Percentiles rank a stretch among this genome's conserved stretches.
Conservation (phyloP, 30 jellyfish, hydroid and myxozoan species). For the Aurelia sp. region DNA sequence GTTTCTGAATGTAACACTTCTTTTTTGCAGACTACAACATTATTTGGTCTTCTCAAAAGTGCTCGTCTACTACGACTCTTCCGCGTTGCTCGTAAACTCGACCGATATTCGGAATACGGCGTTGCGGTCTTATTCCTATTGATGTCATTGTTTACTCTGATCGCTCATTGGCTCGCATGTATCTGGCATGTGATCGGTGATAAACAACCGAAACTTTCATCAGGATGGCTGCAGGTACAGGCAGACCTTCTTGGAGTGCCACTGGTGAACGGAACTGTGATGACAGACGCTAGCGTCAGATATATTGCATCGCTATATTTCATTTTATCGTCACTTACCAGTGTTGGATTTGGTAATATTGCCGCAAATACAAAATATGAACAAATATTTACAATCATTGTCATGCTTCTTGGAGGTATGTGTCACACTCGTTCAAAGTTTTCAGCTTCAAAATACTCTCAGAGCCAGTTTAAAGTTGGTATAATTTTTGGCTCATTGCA, state of each 20-base stretch:
- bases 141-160: constrained; percentile 81
- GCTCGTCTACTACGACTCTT: constrained; percentile 94
- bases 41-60: constrained; percentile 83
- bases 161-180: constrained; percentile 97
- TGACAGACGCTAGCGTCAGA: constrained; percentile 21
- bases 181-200: constrained; percentile 88
- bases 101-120: constrained; percentile 94
- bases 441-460: too few relatives aligned
- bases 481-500: too few relatives aligned
- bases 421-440: too few relatives aligned
- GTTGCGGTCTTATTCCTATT: constrained; percentile 85
- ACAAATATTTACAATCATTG: constrained; percentile 75
- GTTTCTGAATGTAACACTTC: background rate
- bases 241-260: constrained; percentile 39
- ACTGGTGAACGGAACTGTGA: constrained; percentile 19
- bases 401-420: constrained; percentile 95
- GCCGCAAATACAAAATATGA: constrained; percentile 91
- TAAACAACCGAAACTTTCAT: constrained; percentile 30
- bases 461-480: too few relatives aligned
- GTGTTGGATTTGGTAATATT: constrained; percentile 97
- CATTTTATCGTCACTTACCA: constrained; percentile 82
- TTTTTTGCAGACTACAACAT: constrained; percentile 79
- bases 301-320: constrained; percentile 84
- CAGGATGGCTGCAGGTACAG: constrained; percentile 78
- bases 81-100: constrained; percentile 93